Evolutionary conservation across 1,140 invertebrate species (phyloP).

Genomic region (Magallana ariakensis): DNA sequence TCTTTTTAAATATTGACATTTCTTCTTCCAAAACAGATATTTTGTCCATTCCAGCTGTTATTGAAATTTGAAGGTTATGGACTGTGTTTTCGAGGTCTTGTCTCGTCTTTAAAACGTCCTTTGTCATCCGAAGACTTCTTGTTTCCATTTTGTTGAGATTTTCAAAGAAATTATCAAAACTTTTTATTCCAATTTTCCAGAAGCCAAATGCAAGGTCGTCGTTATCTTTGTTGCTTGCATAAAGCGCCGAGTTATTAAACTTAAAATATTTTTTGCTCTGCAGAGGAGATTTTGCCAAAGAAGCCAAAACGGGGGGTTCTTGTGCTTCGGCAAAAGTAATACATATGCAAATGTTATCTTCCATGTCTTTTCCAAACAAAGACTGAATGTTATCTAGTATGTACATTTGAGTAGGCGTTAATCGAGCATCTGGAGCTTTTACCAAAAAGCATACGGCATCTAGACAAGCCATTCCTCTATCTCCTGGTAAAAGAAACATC

Average conservation of each 20-base stretch:
- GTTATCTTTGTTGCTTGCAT: not conserved
- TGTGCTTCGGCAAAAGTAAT: slow-evolving; percentile 67
- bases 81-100: slow-evolving; percentile 50
- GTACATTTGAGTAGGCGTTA: slow-evolving; percentile 61
- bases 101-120: slow-evolving; percentile 52
- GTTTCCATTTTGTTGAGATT: slow-evolving; percentile 38
- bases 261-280: slow-evolving; percentile 51
- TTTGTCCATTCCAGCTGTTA: slow-evolving; percentile 46
- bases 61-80: slow-evolving; percentile 42
- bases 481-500: slow-evolving; percentile 52
- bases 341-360: slow-evolving; percentile 63
- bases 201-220: slow-evolving; percentile 41
- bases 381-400: slow-evolving; percentile 65
- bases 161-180: slow-evolving; percentile 52
- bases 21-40: slow-evolving; percentile 44
- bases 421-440: slow-evolving; percentile 56
- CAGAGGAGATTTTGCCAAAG: slow-evolving; percentile 43
- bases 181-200: slow-evolving; percentile 48
- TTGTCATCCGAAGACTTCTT: slow-evolving; percentile 54
- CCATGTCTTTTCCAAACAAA: slow-evolving; percentile 67
- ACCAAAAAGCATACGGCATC: slow-evolving; percentile 63
- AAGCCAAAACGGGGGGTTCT: slow-evolving; percentile 59
- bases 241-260: slow-evolving; percentile 60
- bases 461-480: slow-evolving; percentile 57
- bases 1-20: slow-evolving; percentile 46